Evolutionary conservation across 2,888 invertebrate genomes (phyloP).

Genomic region (Euplexia lucipara): DNA sequence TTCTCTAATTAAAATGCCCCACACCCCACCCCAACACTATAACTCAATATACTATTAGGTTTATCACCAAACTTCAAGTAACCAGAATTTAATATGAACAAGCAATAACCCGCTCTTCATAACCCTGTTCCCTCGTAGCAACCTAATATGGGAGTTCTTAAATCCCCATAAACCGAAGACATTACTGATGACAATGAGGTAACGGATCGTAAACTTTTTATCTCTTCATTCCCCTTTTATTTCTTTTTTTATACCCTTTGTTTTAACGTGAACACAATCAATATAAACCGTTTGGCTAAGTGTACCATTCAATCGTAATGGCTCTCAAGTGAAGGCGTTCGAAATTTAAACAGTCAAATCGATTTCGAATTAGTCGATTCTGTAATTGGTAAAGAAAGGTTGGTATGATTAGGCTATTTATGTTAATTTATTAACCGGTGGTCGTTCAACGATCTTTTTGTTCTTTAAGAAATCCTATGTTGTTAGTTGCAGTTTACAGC

Average conservation of each 20-base stretch:
- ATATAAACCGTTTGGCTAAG: conserved; percentile 67
- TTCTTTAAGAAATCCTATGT: not conserved
- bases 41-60: not conserved
- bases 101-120: conserved; percentile 34
- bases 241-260: conserved; percentile 80
- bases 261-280: conserved; percentile 71
- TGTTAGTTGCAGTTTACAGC: not conserved
- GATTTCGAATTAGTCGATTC: conserved; percentile 59
- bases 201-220: conserved; percentile 88
- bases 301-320: conserved; percentile 55
- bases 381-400: conserved; percentile 8
- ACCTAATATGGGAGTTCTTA: conserved; percentile 79
- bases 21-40: too few species aligned
- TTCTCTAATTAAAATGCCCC: conserved; percentile 1
- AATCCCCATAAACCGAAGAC: conserved; percentile 81
- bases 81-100: conserved; percentile 2
- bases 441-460: not conserved
- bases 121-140: conserved; percentile 65
- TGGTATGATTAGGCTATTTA: conserved; percentile 10
- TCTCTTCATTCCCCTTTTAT: conserved; percentile 84
- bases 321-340: conserved; percentile 53
- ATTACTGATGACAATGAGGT: conserved; percentile 77
- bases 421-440: conserved; percentile 25
- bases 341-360: conserved; percentile 55
- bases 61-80: not conserved